Base-by-base conservation (phyloP, 92 coral and sea anemone genomes). In the Epizoanthus rinbou region DNA sequence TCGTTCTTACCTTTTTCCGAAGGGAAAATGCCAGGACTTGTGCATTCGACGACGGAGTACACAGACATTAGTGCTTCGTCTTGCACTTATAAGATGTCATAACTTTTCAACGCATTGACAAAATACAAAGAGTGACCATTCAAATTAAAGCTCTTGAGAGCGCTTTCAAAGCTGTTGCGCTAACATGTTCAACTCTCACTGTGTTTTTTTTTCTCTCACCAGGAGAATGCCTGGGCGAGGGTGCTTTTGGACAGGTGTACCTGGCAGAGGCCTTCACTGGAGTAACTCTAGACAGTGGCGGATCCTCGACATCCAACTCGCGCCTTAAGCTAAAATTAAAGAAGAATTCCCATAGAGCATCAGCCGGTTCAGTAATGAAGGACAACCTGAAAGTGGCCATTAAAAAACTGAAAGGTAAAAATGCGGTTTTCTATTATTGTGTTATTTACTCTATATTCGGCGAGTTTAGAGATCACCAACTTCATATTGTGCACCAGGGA, bases 241-340 rank as follows among this genome's bases (percentile, higher is more conserved):
- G 98, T 3, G 95, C 97, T 23, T 95, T 93, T 86, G 98, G 98
- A 16, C 90, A 91, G 66, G 98, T 95, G 13, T 91, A 91, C 64
- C 87, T 93, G 5, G 97, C 94, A 50, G 97, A 95, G 81, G 94
- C 97, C 5, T 91, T 88, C 64, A 90, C 89, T 21, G 84, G 79
- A 37, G 73, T 89, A 7, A 85, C 85, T 6, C 52, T 89, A 13
- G 97, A 92, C 70, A 90, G 80, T 80, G 65, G 82, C 21, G 71
- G 82, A 3, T 24, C 85, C 8, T 86, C 90, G 11, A 62, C 86
- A 4, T 86, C 93, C 21, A 80, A 73, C 76, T 18, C 85, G n/a
- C 86, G 98, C 50, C 89, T 87, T 73, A 90, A 91, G 35, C 79
- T 93, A 18, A 41, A 45, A 19, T 84, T 68, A 35, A 76, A 76